Evolutionary conservation across 2,888 invertebrate species (phyloP), one percentile per base, ranked within the genome.

Genomic region (Drosophila diplacantha): DNA sequence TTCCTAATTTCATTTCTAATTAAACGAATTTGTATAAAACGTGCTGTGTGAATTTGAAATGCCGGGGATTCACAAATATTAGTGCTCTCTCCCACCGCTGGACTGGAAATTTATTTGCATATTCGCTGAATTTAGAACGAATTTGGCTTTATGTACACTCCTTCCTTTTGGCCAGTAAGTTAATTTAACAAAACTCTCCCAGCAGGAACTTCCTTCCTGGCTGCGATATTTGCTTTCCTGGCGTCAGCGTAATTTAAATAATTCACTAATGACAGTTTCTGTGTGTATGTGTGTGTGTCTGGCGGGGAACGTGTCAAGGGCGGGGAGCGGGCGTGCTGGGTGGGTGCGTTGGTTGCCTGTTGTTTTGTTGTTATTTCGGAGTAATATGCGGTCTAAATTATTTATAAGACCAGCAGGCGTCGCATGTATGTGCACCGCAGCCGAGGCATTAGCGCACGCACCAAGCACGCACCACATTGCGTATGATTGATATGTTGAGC

Each of bases 401-500:
- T 83, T 81, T 75, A 78, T 75, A 68, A 74, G 63, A 39, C 38
- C 58, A 49, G 68, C 81, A 75, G 66, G 79, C 78, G 79, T 75
- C 63, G 63, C 57, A 59, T 63, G 75, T 71, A 26, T 34, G 44
- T 29, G 61, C 61, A 46, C 34, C 46, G 31, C 64, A 64, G 20
- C 14, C 16, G 43, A 64, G 51, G 37, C 54, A 63, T 34, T 62
- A 53, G 39, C 38, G 67, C 73, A 73, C 64, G 69, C 67, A 75
- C 49, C 55, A 38, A 65, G 54, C 69, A 71, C 75, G 70, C 75
- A 78, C 64, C 75, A 79, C 74, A 52, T 55, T 67, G 72, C 80
- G 74, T 77, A 79, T 83, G 80, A 80, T 81, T 80, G 81, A 80
- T 80, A 71, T 83, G 76, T 75, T 79, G 69, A 83, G 69, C 80